Conservation (phyloP, 2,797 vertebrate species). For the Aythya fuligula region DNA sequence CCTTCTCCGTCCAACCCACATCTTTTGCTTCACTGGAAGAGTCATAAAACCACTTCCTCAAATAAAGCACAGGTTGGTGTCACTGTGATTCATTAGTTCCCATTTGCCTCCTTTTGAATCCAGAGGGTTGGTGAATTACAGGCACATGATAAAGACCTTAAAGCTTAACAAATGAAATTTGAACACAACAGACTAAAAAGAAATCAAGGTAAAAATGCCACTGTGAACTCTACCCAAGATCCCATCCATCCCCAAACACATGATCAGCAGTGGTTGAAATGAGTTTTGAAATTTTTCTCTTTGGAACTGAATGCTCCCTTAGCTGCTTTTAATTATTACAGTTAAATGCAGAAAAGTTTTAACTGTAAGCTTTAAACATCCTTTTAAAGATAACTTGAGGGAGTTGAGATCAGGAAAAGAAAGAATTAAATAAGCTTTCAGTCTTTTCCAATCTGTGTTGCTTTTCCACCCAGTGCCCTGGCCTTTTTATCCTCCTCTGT, state of each 20-base stretch:
- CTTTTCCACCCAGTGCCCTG: conserved; percentile 15
- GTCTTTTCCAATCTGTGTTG: conserved; percentile 36
- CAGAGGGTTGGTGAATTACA: background rate
- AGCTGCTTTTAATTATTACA: conserved; percentile 52
- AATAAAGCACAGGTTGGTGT: background rate
- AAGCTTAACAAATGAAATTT: background rate
- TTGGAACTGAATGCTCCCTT: background rate
- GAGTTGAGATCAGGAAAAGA: conserved; percentile 49
- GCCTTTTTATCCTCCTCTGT: conserved; percentile 19
- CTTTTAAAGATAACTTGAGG: conserved; percentile 48
- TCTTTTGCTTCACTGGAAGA: background rate
- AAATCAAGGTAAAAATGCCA: background rate
- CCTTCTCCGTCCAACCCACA: background rate
- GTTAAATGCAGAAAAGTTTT: conserved; percentile 52
- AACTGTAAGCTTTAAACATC: conserved; percentile 39
- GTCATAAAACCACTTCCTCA: background rate
- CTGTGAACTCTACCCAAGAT: background rate
- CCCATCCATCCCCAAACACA: background rate
- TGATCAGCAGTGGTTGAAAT: background rate
- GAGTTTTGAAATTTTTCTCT: background rate
- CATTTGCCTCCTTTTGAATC: background rate
- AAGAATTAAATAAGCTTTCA: conserved; percentile 54
- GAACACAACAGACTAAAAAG: background rate
- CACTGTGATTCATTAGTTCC: background rate
- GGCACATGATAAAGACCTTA: background rate